Base-by-base conservation (phyloP, 2,113 vertebrate species). In the Ibidorhyncha struthersii region DNA sequence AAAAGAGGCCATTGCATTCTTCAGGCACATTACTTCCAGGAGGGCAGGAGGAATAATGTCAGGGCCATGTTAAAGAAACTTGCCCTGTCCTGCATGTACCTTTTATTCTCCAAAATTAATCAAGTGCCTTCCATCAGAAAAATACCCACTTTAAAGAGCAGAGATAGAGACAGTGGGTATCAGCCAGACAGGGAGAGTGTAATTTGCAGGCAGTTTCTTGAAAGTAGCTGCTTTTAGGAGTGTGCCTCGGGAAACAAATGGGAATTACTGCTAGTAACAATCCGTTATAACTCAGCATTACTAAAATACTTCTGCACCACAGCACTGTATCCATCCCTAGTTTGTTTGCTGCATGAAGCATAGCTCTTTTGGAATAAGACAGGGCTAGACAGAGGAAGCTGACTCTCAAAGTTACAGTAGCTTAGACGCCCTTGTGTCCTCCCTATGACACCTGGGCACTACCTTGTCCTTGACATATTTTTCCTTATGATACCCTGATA, bases 1-100 rank as follows among this genome's bases (percentile, higher is more conserved):
- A 94, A 91, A 89, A 87, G 73, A 89, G 81, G 83, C 83, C 81
- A 73, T 34, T 59, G 89, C 95, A 94, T 94, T 95, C 86, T 50
- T 86, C 56, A 80, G 59, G 27, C 76, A 78, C 59, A 8, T 62
- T 86, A 53, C 63, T 84, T 86, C 91, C 83, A 96, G 47, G 81
- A 94, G 65, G 34, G 47, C 61, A 92, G 61, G 27, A 93, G 43
- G 5, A 93, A 61, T 69, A 82, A 83, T 10, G 34, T 89, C 65
- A 97, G 76, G 43, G 47, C 86, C 55, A 23, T 20, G 40, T 52
- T 69, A 80, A 59, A 86, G 72, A 93, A 92, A 92, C 13, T 9
- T 63, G 36, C 43, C 61, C 20, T 89, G 43, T 83, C 77, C 89
- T 91, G 45, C 43, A 38, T 47, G 12, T 79, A 74, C 38, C 34